Percentiles rank a stretch among this genome's conserved stretches.
These are phyloP conservation scores for Aleiodes alternator DNA, from an alignment of 2,888 invertebrate genomes.

Conservation along the genomic window DNA sequence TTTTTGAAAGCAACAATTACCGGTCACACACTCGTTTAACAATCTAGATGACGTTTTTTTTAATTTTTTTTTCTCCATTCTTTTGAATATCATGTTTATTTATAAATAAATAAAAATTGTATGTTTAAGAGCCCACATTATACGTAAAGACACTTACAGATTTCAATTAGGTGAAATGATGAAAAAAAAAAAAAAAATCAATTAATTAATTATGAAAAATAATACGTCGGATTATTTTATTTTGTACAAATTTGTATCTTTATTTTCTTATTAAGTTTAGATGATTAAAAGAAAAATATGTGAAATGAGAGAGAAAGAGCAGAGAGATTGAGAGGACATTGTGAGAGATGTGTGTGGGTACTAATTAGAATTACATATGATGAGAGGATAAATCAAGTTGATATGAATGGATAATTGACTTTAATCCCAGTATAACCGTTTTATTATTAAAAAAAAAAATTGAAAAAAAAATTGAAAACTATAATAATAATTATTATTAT, in stretches of 20 bases:
- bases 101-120: constrained; percentile 14
- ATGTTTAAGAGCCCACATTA: constrained; percentile 11
- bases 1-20: constrained; percentile 62
- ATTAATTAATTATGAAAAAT: constrained; percentile 28
- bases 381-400: constrained; percentile 41
- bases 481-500: constrained; percentile 40
- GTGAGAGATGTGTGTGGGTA: constrained; percentile 47
- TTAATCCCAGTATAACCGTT: constrained; percentile 49
- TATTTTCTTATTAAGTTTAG: constrained; percentile 39
- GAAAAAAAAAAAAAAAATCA: constrained; percentile 26
- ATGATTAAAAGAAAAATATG: constrained; percentile 31
- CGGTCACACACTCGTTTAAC: constrained; percentile 46
- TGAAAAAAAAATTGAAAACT: too few species aligned
- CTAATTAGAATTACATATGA: constrained; percentile 52
- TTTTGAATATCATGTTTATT: constrained; percentile 45
- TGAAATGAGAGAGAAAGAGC: constrained; percentile 11
- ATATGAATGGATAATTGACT: constrained; percentile 28
- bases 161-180: constrained; percentile 10
- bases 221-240: constrained; percentile 44
- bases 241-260: constrained; percentile 54
- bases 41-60: neutral
- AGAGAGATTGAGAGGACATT: neutral
- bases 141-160: constrained; percentile 18
- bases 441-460: constrained; percentile 44
- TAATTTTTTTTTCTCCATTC: constrained; percentile 46